Percentiles rank a stretch among this genome's conserved stretches.
These are phyloP conservation scores for Holotrichia oblita DNA, from an alignment of 1,140 invertebrate species.

Conservation along the genomic window DNA sequence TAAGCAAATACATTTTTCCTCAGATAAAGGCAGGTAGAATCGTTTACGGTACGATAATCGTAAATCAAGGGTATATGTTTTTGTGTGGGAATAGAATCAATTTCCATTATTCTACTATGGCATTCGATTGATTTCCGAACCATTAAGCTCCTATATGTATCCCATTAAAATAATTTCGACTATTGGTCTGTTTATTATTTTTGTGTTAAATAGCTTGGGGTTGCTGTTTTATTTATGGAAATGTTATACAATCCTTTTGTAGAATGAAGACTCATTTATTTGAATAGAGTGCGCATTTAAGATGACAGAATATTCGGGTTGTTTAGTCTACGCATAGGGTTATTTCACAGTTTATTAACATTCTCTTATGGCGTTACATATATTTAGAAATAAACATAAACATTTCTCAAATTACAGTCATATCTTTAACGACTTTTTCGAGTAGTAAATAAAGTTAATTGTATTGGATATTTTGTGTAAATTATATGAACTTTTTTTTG, in stretches of 20 bases:
- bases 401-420: not conserved
- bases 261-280: not conserved
- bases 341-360: not conserved
- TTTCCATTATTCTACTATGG: not conserved
- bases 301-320: not conserved
- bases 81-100: not conserved
- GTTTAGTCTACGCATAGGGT: not conserved
- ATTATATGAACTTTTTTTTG: too few species aligned
- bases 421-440: too few species aligned
- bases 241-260: not conserved
- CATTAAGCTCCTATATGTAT: not conserved
- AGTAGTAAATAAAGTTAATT: too few species aligned
- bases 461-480: too few species aligned
- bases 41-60: slow-evolving; percentile 6
- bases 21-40: not conserved
- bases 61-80: not conserved
- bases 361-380: not conserved
- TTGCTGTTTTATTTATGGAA: not conserved
- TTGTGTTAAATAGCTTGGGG: not conserved
- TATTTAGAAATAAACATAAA: not conserved
- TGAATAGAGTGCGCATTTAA: not conserved
- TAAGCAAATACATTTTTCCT: not conserved
- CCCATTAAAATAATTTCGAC: not conserved
- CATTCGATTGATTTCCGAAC: not conserved
- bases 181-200: not conserved